These are phyloP conservation scores for Lepidocyrtinus sp. DNA, from an alignment of 2,888 invertebrate genomes.

Conservation along the genomic window DNA sequence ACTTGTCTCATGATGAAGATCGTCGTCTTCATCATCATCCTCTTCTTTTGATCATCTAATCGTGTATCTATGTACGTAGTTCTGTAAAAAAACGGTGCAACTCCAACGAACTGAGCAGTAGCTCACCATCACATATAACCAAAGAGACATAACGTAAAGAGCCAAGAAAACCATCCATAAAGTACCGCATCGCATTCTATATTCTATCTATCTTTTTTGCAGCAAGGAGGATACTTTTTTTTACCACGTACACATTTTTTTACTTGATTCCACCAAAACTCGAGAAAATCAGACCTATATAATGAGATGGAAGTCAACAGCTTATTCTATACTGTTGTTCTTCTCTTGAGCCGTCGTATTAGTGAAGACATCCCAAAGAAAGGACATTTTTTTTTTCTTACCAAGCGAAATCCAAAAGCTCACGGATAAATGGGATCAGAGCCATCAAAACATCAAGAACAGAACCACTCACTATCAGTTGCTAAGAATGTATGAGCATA, in stretches of 20 bases:
- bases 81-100: not conserved
- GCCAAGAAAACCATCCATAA: not conserved
- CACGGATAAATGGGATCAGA: constrained; percentile 32
- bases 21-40: constrained; percentile 22
- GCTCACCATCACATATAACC: not conserved
- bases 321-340: not conserved
- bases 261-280: not conserved
- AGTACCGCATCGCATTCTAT: not conserved
- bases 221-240: not conserved
- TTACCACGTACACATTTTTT: not conserved
- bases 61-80: not conserved
- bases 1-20: constrained; percentile 55
- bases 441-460: not conserved
- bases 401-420: constrained; percentile 20
- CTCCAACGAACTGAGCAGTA: not conserved
- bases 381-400: constrained; percentile 5
- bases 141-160: not conserved
- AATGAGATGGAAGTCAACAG: not conserved
- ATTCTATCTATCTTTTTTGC: not conserved
- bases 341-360: too few relatives aligned
- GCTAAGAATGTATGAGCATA: not conserved
- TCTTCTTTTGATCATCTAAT: not conserved
- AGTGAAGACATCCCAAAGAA: not conserved
- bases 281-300: not conserved
- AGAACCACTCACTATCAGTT: not conserved